Evolutionary conservation across 2,797 vertebrate species (phyloP), one percentile per base, ranked within the genome.

Genomic region (Chromobotia macracanthus): DNA sequence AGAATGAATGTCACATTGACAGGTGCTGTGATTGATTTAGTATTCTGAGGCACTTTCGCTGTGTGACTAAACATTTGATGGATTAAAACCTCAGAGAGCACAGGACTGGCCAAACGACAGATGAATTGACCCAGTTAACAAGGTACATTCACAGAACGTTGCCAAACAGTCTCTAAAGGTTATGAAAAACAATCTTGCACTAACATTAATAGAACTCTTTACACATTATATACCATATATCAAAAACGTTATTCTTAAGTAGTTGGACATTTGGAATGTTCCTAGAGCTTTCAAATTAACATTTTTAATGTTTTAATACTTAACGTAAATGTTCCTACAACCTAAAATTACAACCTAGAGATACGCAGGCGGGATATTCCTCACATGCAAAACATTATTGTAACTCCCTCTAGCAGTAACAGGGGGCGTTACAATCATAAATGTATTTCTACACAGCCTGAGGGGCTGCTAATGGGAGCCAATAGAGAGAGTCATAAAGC

Each of bases 21-120:
- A 82, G 84, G 80, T 81, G 83, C 77, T 38, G 77, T 91, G 91
- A 93, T 84, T 84, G 89, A 92, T 90, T 83, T 78, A 84, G 25
- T 46, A 75, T 53, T 23, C 46, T 5, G 51, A 88, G 53, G 48
- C 89, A 93, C 92, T 93, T 94, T n/a, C n/a, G n/a, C n/a, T n/a
- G n/a, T n/a, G n/a, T n/a, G n/a, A 91, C 88, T 86, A 69, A 53
- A 2, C 16, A 6, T 56, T 23, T 93, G 92, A 92, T 90, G 69
- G 86, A 94, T 91, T 89, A 53, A 90, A 81, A 86, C 84, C 86
- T 79, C 86, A 84, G 77, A 87, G 87, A 85, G 25, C 83, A 87
- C 86, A 86, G 87, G 82, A 83, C 80, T 75, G 58, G 82, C 83
- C 79, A 5, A 80, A 60, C 67, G 69, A 77, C 64, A 77, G 82